phyloP scores from a whole-genome alignment of 2,888 invertebrate species.

The Tyria jacobaeae region DNA sequence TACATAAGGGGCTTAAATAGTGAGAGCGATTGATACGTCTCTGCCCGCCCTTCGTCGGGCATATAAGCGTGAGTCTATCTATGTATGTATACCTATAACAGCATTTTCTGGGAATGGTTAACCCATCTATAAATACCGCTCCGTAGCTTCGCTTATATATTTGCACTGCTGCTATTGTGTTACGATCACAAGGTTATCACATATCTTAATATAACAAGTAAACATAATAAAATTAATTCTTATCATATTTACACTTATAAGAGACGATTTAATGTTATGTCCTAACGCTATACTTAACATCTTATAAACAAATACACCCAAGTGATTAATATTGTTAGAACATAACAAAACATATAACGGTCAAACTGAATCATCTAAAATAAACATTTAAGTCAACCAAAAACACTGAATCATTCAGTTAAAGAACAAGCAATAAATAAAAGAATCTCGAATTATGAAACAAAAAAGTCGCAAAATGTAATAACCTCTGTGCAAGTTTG shows the following conservation, averaged over 20 bases:
- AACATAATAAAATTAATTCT: not conserved
- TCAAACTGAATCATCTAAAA: slow-evolving; percentile 14
- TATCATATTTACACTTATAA: too few species aligned
- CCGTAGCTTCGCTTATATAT: not conserved
- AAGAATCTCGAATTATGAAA: slow-evolving; percentile 39
- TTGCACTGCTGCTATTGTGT: not conserved
- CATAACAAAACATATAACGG: too few species aligned
- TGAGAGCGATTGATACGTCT: too few species aligned
- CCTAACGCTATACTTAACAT: not conserved
- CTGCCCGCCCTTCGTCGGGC: too few species aligned
- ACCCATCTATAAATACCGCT: not conserved
- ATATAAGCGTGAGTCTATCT: too few species aligned
- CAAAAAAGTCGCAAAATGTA: slow-evolving; percentile 54
- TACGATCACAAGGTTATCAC: slow-evolving; percentile 8
- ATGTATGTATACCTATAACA: too few species aligned
- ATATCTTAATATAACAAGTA: not conserved
- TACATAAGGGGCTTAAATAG: too few species aligned
- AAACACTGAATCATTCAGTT: slow-evolving; percentile 23
- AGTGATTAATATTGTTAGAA: not conserved
- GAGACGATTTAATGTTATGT: too few species aligned
- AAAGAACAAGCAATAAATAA: slow-evolving; percentile 34
- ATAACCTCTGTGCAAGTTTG: slow-evolving; percentile 57
- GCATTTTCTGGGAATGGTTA: too few species aligned
- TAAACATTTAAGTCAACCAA: slow-evolving; percentile 47
- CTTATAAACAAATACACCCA: not conserved